Evolutionary conservation across 2,113 vertebrate genomes (phyloP).

Genomic region (Sigmodon hispidus): DNA sequence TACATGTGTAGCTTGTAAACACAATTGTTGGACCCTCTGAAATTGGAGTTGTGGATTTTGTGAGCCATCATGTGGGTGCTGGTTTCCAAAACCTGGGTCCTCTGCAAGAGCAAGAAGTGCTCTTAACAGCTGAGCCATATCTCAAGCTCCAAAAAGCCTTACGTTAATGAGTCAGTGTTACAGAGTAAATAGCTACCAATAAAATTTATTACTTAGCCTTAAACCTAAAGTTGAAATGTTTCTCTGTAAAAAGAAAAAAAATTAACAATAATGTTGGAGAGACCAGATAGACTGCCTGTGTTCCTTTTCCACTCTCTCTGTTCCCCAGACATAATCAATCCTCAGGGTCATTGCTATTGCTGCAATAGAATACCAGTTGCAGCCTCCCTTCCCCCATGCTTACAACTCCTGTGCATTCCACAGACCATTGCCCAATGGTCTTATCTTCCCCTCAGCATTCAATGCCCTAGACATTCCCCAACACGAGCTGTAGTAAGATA

Average conservation of each 20-base stretch:
- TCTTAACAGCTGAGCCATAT: not conserved
- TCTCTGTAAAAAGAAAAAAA: constrained; percentile 4
- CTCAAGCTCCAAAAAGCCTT: not conserved
- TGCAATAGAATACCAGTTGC: not conserved
- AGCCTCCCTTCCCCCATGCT: not conserved
- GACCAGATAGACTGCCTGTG: not conserved
- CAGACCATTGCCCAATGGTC: not conserved
- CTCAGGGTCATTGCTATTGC: not conserved
- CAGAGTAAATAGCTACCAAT: not conserved
- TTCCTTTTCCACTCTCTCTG: not conserved
- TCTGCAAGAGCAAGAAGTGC: not conserved
- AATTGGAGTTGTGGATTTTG: not conserved
- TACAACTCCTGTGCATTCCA: not conserved
- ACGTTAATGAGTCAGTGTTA: constrained; percentile 9
- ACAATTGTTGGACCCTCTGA: not conserved
- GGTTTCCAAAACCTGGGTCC: not conserved
- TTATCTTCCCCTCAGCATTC: not conserved
- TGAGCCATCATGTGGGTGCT: not conserved
- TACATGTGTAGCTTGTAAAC: not conserved
- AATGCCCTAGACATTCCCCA: not conserved
- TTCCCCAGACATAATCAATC: not conserved
- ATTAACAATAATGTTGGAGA: not conserved
- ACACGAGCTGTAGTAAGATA: not conserved
- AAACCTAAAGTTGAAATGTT: not conserved
- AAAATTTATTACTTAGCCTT: not conserved